Evolutionary conservation across 2,888 invertebrate genomes (phyloP).

Genomic region (Phaedon cochleariae): DNA sequence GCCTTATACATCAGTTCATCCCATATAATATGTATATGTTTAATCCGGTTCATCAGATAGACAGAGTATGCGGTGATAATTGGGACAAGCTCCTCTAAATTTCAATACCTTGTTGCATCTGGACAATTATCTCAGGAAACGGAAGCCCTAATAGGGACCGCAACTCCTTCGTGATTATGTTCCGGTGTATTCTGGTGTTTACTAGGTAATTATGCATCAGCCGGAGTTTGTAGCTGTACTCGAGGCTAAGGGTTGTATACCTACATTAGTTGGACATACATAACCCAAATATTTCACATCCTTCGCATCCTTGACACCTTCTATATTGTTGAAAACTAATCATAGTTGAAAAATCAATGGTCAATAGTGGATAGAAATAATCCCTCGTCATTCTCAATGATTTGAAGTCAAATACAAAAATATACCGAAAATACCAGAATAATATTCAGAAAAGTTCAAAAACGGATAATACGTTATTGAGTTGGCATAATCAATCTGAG

Average conservation of each 20-base stretch:
- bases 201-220: constrained; percentile 24
- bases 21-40: neutral
- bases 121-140: constrained; percentile 24
- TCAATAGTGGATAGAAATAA: too few relatives aligned
- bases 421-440: too few relatives aligned
- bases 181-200: constrained; percentile 32
- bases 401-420: too few relatives aligned
- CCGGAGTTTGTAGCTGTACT: neutral
- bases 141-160: constrained; percentile 34
- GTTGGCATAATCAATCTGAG: too few relatives aligned
- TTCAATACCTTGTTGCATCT: constrained; percentile 17
- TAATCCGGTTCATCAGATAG: neutral
- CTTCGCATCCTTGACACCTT: too few relatives aligned
- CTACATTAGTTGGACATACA: too few relatives aligned
- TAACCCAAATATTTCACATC: too few relatives aligned
- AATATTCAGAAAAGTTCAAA: too few relatives aligned
- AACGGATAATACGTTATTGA: too few relatives aligned
- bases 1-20: neutral
- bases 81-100: neutral
- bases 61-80: neutral
- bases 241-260: neutral
- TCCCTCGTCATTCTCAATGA: too few relatives aligned
- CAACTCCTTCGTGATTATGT: constrained; percentile 42
- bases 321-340: too few relatives aligned
- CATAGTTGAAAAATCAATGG: too few relatives aligned